Base-by-base conservation (phyloP, 2,113 vertebrate species). In the Rhea pennata region DNA sequence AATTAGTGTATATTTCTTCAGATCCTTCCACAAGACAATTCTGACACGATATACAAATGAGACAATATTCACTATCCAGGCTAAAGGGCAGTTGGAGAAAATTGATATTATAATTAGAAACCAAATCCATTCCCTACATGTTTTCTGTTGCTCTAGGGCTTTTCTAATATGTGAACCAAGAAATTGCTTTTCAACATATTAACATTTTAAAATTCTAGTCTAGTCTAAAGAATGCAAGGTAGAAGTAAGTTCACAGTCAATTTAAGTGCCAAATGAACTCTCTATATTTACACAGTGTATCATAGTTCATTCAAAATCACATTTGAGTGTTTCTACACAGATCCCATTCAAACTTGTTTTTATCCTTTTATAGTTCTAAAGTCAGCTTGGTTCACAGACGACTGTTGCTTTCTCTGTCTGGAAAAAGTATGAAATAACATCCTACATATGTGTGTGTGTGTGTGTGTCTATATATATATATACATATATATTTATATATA, bases 91-190 rank as follows among this genome's bases (percentile, higher is more conserved):
- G 80, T 36, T 26, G 20, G 71, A 95, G 92, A 87, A 97, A 96
- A 96, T 91, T 95, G 77, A 39, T 93, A 95, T 92, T 96, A 94
- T 95, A 95, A 97, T 96, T 93, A 96, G 92, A 94, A 96, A 90
- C 81, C 83, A 92, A 93, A 86, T 12, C 33, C 58, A 84, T 78
- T 96, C 93, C 90, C 88, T 78, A 0, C 46, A 92, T 75, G 44
- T 79, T 82, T 95, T 65, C 66, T 66, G 24, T 87, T 89, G 96
- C 95, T 94, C 7, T 39, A 91, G 80, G 95, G 91, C 80, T 87
- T 82, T 90, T 84, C 51, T 71, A 72, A 92, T 88, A 81, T 46
- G 7, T 15, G 46, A 92, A 62, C 8, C 62, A 89, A 87, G 51
- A 70, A 96, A 72, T 44, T 82, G 73, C 70, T 81, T 94, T 87